Conservation (phyloP, 2,888 invertebrate genomes). For the Luperina testacea region DNA sequence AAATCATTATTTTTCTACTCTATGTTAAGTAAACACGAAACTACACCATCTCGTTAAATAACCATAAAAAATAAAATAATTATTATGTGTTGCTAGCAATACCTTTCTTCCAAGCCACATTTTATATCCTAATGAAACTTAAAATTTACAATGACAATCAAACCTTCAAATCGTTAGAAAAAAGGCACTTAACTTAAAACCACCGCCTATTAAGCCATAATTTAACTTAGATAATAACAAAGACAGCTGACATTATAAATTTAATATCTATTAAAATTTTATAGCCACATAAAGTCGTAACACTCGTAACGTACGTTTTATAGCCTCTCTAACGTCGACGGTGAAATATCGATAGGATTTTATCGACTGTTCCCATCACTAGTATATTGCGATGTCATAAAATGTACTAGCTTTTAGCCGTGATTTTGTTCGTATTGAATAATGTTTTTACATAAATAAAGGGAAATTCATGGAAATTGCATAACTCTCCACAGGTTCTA, state of each 20-base stretch:
- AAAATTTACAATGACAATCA: constrained; percentile 56
- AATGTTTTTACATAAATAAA: constrained; percentile 46
- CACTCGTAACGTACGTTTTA: constrained; percentile 66
- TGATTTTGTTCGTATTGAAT: constrained; percentile 50
- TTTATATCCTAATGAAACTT: constrained; percentile 52
- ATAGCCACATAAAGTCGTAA: constrained; percentile 65
- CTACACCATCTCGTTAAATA: constrained; percentile 4
- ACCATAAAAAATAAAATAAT: constrained; percentile 12
- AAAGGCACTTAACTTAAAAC: constrained; percentile 52
- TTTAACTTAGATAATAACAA: constrained; percentile 61
- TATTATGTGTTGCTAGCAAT: constrained; percentile 29
- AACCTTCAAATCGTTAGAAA: constrained; percentile 55
- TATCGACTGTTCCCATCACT: constrained; percentile 69
- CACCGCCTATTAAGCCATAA: constrained; percentile 59
- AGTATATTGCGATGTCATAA: constrained; percentile 52
- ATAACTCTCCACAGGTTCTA: constrained; percentile 7
- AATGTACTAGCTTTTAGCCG: constrained; percentile 48
- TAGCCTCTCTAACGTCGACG: constrained; percentile 58
- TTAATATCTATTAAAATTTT: constrained; percentile 67
- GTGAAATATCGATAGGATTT: constrained; percentile 70
- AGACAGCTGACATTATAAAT: constrained; percentile 68
- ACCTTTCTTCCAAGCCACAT: constrained; percentile 8
- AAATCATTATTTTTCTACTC: neutral
- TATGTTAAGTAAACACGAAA: neutral
- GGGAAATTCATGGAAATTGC: neutral